Evolutionary conservation across 35 echinoderm and acorn worm species (phyloP), one percentile per base, ranked within the genome.

Genomic region (Chiridota heheva): DNA sequence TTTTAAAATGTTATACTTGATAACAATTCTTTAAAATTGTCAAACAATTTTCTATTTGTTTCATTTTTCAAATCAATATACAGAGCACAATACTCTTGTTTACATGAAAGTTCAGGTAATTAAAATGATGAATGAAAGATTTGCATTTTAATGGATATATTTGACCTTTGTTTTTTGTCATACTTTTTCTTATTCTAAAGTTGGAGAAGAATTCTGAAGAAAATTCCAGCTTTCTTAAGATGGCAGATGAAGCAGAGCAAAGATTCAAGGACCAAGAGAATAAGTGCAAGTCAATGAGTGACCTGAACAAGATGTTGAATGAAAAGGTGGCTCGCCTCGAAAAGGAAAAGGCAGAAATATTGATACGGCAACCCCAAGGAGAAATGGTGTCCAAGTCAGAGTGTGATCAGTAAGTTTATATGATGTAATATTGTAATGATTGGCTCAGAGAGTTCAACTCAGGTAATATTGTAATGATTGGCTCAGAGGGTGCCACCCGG

Each of bases 381-480:
- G 78, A 84, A 66, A 78, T 82, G 61, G 78, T 91, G 16, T 46
- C 86, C 17, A 91, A 81, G 36, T 73, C 82, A 22, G 73, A 98
- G 42, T 92, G 69, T 76, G 95, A 98, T 32, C 86, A 86, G 95
- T 90, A 68, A 95, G 91, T 71, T 12, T 3, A 20, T 7, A 65
- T 15, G 7, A 8, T 8, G 28, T 8, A 65, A n/a, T n/a, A n/a
- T n/a, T n/a, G n/a, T n/a, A n/a, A n/a, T n/a, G n/a, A n/a, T n/a
- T n/a, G n/a, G n/a, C n/a, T n/a, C n/a, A n/a, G n/a, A n/a, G n/a
- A n/a, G n/a, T n/a, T n/a, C n/a, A n/a, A n/a, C n/a, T n/a, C n/a
- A n/a, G n/a, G n/a, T n/a, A n/a, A n/a, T n/a, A n/a, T n/a, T n/a
- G n/a, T n/a, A n/a, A n/a, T n/a, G n/a, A n/a, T n/a, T n/a, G n/a